A percentile compares a stretch with the other conserved stretches of the same genome.
Evolutionary conservation across 2,888 invertebrate genomes (phyloP).

Genomic region (Drosophila suboccidentalis): DNA sequence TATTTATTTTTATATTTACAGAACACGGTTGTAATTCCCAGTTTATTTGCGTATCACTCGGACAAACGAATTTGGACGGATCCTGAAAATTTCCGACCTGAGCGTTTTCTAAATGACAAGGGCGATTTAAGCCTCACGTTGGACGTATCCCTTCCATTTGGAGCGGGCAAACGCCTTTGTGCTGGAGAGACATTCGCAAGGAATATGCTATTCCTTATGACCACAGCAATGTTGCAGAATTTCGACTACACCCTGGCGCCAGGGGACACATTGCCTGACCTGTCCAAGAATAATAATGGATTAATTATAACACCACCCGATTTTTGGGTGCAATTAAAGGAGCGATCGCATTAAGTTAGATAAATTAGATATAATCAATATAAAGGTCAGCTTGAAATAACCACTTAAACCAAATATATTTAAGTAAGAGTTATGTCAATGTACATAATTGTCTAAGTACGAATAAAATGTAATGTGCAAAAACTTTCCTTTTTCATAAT

Average conservation of each 20-base stretch:
- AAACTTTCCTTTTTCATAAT: no score
- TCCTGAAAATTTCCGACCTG: conserved; percentile 89
- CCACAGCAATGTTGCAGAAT: conserved; percentile 88
- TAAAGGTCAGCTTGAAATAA: background rate
- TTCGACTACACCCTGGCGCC: conserved; percentile 87
- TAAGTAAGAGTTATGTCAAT: background rate
- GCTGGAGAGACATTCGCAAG: conserved; percentile 91
- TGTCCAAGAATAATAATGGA: conserved; percentile 85
- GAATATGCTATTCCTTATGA: conserved; percentile 88
- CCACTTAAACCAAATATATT: background rate
- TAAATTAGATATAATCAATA: background rate
- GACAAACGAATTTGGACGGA: conserved; percentile 88
- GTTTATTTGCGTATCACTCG: conserved; percentile 87
- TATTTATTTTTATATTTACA: conserved; percentile 60
- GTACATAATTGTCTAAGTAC: no score
- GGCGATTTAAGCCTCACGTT: conserved; percentile 87
- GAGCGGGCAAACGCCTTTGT: conserved; percentile 90
- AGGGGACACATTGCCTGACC: conserved; percentile 86
- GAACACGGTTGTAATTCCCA: conserved; percentile 87
- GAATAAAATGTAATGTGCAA: no score
- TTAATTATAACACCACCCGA: conserved; percentile 87
- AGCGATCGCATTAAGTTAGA: conserved; percentile 54
- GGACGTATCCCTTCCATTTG: conserved; percentile 89
- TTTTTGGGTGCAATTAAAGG: conserved; percentile 87
- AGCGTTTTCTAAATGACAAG: conserved; percentile 88